These are phyloP conservation scores for Dipus sagitta DNA, from an alignment of 2,797 vertebrate genomes.

Conservation along the genomic window DNA sequence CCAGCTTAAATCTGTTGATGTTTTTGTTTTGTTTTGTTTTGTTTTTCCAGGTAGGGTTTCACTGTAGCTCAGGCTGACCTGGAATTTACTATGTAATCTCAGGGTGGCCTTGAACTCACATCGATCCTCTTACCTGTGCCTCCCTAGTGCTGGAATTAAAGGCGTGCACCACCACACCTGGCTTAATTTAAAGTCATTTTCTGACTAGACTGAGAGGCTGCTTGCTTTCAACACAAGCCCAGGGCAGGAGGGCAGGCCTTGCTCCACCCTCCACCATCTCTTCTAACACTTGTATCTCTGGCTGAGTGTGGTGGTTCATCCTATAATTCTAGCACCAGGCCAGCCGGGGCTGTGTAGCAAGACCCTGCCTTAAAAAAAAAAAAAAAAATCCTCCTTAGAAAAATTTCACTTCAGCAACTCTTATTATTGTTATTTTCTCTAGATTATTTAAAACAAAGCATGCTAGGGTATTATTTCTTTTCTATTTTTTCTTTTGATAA, in stretches of 20 bases:
- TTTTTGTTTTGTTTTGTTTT: too few species aligned
- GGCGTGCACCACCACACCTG: too few species aligned
- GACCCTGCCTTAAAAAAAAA: not conserved
- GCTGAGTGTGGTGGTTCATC: not conserved
- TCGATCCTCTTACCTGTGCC: too few species aligned
- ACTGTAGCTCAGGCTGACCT: too few species aligned
- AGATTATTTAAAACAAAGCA: constrained; percentile 2
- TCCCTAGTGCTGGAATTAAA: too few species aligned
- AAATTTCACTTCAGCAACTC: not conserved
- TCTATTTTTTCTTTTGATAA: not conserved
- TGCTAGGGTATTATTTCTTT: not conserved
- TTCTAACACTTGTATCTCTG: not conserved
- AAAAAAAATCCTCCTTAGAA: not conserved
- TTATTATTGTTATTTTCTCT: constrained; percentile 10
- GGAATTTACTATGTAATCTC: too few species aligned
- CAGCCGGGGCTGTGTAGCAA: not conserved
- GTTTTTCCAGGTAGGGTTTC: too few species aligned
- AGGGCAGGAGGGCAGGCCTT: not conserved
- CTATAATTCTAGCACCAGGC: not conserved
- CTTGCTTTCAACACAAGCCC: not conserved
- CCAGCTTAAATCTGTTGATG: too few species aligned
- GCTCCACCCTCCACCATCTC: fast-evolving
- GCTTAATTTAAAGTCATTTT: too few species aligned
- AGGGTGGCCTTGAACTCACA: too few species aligned
- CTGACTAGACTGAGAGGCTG: too few species aligned